phyloP scores from a whole-genome alignment of 2,797 vertebrate species.

The Balearica regulorum region DNA sequence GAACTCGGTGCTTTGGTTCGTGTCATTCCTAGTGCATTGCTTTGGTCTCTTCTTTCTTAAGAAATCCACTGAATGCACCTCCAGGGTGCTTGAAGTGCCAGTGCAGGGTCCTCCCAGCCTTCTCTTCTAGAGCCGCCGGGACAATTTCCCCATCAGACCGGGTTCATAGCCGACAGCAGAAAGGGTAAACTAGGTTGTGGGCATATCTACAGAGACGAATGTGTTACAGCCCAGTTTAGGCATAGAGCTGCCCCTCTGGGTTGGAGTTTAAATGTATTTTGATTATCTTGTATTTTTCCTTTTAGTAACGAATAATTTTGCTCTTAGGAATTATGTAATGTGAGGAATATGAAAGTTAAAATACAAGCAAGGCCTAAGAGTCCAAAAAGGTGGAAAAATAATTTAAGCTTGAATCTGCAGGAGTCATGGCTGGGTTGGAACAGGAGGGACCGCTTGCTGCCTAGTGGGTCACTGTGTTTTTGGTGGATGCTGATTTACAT shows the following conservation, averaged over 20 bases:
- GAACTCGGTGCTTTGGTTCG: rapidly evolving
- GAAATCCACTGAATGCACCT: rapidly evolving
- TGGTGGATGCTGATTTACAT: not conserved
- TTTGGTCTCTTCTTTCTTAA: rapidly evolving
- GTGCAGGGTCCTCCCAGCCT: too few species aligned
- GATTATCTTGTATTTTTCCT: not conserved
- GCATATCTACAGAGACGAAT: rapidly evolving
- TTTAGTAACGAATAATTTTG: not conserved
- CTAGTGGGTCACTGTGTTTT: not conserved
- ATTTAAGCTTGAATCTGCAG: not conserved
- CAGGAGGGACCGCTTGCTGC: not conserved
- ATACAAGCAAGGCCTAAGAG: not conserved
- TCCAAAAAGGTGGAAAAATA: not conserved
- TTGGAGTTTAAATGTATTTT: rapidly evolving
- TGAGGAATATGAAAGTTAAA: not conserved
- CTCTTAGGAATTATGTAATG: not conserved
- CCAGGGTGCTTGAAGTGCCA: not conserved
- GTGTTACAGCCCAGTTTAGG: rapidly evolving
- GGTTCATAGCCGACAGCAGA: rapidly evolving
- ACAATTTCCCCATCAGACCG: rapidly evolving
- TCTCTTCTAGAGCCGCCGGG: not conserved
- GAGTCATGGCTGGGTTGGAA: not conserved
- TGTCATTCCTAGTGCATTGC: rapidly evolving
- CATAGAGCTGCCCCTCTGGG: too few species aligned
- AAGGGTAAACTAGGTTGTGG: not conserved